Evolutionary conservation across 2,797 vertebrate species (phyloP).

Genomic region (Sandelia bainsii): DNA sequence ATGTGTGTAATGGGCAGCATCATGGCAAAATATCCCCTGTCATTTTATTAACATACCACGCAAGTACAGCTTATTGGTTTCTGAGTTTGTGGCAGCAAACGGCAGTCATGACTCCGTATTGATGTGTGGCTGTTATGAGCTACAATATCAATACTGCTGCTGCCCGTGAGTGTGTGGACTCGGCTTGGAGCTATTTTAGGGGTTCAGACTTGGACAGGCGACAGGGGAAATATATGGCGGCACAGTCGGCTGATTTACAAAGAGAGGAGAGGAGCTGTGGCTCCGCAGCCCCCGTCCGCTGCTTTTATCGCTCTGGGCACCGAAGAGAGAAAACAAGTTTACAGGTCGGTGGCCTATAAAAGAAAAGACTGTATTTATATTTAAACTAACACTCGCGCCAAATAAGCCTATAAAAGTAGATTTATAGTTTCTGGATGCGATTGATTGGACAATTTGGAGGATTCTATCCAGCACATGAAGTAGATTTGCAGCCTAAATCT

Average conservation of each 20-base stretch:
- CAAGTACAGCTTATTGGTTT: background rate
- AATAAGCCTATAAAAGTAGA: slow-evolving; percentile 13
- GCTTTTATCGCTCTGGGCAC: slow-evolving; percentile 52
- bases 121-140: slow-evolving; percentile 53
- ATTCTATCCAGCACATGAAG: background rate
- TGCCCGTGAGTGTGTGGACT: slow-evolving; percentile 50
- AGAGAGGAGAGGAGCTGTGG: slow-evolving; percentile 49
- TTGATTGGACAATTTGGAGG: background rate
- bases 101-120: slow-evolving; percentile 45
- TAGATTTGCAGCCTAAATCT: background rate
- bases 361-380: slow-evolving; percentile 24
- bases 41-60: slow-evolving; percentile 22
- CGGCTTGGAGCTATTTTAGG: slow-evolving; percentile 72
- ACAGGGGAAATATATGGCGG: slow-evolving; percentile 70
- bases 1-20: background rate
- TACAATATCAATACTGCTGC: slow-evolving; percentile 57
- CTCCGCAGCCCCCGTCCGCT: slow-evolving; percentile 54
- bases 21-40: background rate
- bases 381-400: slow-evolving; percentile 18
- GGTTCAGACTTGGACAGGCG: slow-evolving; percentile 70
- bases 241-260: slow-evolving; percentile 66
- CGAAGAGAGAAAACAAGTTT: slow-evolving; percentile 59
- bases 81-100: slow-evolving; percentile 24
- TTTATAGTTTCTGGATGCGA: background rate
- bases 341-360: slow-evolving; percentile 52